A percentile compares a stretch with the other conserved stretches of the same genome.
These are phyloP conservation scores for Podarcis raffonei DNA, from an alignment of 2,113 vertebrate genomes.

Conservation along the genomic window DNA sequence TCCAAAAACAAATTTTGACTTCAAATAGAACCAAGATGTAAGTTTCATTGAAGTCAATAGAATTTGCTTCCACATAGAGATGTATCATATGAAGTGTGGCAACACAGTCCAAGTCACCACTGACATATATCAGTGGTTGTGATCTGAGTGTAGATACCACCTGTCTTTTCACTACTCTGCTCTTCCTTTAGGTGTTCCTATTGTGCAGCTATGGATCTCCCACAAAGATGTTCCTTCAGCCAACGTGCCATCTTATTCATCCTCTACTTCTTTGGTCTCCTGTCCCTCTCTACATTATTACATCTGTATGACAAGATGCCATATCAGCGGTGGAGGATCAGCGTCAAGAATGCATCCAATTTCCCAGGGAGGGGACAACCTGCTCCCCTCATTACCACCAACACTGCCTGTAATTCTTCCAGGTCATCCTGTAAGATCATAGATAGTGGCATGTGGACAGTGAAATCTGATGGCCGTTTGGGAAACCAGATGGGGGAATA, in stretches of 20 bases:
- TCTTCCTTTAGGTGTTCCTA: not conserved
- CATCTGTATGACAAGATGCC: not conserved
- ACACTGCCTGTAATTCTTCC: not conserved
- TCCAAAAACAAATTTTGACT: too few species aligned
- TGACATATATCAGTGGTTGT: not conserved
- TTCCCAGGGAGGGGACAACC: accelerated
- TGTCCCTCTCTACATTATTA: constrained; percentile 27
- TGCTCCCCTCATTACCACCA: not conserved
- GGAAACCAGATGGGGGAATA: constrained; percentile 74
- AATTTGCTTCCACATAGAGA: not conserved
- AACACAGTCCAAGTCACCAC: too few species aligned
- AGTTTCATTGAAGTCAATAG: not conserved
- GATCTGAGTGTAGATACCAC: not conserved
- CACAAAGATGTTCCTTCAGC: not conserved
- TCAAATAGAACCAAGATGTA: not conserved
- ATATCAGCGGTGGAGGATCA: not conserved
- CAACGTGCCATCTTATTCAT: not conserved
- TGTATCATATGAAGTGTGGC: not conserved
- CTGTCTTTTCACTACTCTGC: not conserved
- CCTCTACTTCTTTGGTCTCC: not conserved
- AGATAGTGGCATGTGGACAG: constrained; percentile 45
- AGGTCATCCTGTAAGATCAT: accelerated
- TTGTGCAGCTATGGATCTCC: not conserved
- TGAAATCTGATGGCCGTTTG: constrained; percentile 54
- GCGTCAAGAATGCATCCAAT: not conserved